Evolutionary conservation across 2,797 vertebrate genomes (phyloP).

Genomic region (Monodelphis domestica): DNA sequence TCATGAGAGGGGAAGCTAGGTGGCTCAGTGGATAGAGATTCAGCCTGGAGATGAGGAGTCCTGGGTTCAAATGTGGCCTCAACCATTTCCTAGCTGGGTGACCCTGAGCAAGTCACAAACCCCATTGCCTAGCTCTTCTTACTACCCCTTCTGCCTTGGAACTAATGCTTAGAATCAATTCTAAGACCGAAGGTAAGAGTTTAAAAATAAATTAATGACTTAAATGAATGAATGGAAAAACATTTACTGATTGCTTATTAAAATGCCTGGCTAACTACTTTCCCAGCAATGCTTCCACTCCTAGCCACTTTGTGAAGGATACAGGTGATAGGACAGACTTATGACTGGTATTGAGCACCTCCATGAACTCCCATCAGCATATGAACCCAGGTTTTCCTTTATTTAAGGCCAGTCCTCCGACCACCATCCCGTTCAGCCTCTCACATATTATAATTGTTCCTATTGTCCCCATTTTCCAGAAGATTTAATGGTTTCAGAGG

Average conservation of each 20-base stretch:
- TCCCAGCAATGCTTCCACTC: not conserved
- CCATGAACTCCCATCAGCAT: not conserved
- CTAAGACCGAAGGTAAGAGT: no score
- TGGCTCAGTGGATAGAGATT: no score
- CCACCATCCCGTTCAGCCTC: not conserved
- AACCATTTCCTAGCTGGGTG: not conserved
- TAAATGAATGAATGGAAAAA: not conserved
- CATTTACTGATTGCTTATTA: not conserved
- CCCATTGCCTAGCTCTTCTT: no score
- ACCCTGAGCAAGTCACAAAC: not conserved
- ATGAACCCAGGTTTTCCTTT: not conserved
- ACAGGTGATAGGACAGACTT: not conserved
- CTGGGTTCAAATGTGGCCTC: not conserved
- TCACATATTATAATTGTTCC: not conserved
- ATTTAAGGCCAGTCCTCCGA: not conserved
- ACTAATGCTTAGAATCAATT: no score
- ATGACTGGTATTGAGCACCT: not conserved
- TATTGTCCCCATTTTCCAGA: not conserved
- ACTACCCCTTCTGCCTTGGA: no score
- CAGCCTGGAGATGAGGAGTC: no score
- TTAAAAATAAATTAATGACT: not conserved
- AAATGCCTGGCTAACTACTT: not conserved
- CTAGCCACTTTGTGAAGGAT: not conserved
- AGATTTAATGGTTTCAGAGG: not conserved
- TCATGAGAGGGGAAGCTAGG: not conserved